Evolutionary conservation across 2,797 vertebrate genomes (phyloP), one percentile per base, ranked within the genome.

Genomic region (Melopsittacus undulatus): DNA sequence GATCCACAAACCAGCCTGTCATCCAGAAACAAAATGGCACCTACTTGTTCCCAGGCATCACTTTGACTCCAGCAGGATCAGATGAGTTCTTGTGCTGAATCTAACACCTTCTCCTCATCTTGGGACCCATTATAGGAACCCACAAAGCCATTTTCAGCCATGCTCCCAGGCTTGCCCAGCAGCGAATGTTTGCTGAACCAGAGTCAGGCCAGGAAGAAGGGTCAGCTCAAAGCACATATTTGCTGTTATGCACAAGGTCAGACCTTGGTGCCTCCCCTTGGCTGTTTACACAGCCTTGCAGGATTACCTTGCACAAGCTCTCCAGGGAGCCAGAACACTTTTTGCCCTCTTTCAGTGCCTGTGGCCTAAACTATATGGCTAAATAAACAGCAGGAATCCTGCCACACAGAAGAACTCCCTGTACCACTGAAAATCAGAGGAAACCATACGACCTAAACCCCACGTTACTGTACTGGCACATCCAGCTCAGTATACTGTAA

Each of bases 1-100:
- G 59, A n/a, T 29, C 70, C 72, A 34, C 74, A 63, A 34, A 30
- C 12, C 43, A 20, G 73, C 57, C 42, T 4, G 36, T 3, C 72
- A 83, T 3, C 26, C 22, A 24, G 72, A 68, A 34, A 86, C 86
- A 94, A 94, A 92, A 96, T 87, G 94, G 92, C 85, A 91, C 43
- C 51, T 2, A 12, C 85, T 79, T 13, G 13, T 52, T 72, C 79
- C 77, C 84, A 59, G 78, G n/a, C 77, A 43, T 30, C 0, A 0
- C 68, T 42, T 12, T 8, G 22, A 45, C 45, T 57, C 62, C 61
- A 81, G 52, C 30, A 2, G 45, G 34, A 67, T 43, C n/a, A 51
- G 26, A 78, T 0, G 30, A 87, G 81, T 32, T 74, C 57, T 16
- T 36, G 30, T 27, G 76, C 30, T 43, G 26, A 57, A 56, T 14